A percentile compares a stretch with the other conserved stretches of the same genome.
These are phyloP conservation scores for cattle (Bos taurus) DNA, from an alignment of 2,113 vertebrate genomes.

Conservation along the genomic window DNA sequence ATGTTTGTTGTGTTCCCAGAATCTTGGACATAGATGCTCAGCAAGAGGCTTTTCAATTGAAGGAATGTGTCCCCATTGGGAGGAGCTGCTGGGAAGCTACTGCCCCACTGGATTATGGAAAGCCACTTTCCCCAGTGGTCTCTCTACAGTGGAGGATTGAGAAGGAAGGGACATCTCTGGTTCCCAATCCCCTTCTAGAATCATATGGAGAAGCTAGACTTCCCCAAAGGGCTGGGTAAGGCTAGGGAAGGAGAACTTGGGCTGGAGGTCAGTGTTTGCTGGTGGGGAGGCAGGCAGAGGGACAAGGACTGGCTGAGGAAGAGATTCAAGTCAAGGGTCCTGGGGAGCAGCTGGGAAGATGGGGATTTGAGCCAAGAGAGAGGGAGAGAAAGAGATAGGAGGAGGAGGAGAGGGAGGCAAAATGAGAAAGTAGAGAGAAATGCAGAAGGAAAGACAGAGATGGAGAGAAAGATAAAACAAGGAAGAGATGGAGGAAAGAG, in stretches of 20 bases:
- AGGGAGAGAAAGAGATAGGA: no score
- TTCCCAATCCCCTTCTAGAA: background rate
- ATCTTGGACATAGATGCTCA: background rate
- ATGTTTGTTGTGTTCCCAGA: background rate
- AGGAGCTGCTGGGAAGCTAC: background rate
- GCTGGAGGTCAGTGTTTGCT: background rate
- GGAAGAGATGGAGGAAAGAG: background rate
- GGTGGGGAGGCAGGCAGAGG: background rate
- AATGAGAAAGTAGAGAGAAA: background rate
- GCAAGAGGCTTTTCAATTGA: background rate
- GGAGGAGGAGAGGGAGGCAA: no score
- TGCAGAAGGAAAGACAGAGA: background rate
- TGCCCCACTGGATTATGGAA: background rate
- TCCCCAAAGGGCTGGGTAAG: background rate
- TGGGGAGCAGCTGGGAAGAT: background rate
- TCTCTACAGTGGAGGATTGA: background rate
- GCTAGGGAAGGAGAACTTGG: background rate
- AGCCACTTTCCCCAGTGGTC: background rate
- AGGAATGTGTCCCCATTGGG: background rate
- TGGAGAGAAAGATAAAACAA: background rate
- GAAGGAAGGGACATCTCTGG: background rate
- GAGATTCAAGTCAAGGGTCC: no score
- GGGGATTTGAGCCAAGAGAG: background rate
- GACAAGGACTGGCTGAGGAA: background rate
- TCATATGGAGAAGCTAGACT: rapidly evolving